A percentile compares a stretch with the other conserved stretches of the same genome.
Conservation (phyloP, 1,140 invertebrate genomes). For the Pseudomyrmex dendroicus region DNA sequence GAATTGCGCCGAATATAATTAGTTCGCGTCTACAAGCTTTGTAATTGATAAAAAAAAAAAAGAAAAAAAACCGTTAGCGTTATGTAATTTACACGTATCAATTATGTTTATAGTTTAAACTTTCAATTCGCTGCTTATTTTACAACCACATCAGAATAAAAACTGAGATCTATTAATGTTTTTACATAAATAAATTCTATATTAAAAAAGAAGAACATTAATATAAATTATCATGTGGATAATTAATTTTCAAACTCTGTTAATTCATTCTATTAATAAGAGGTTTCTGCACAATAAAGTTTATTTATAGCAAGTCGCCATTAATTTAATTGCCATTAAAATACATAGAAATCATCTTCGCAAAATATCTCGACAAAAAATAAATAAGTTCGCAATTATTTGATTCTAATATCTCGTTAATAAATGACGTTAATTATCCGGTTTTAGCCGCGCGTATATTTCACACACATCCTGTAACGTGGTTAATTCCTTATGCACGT, state of each 20-base stretch:
- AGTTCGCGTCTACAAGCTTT: not conserved
- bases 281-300: not conserved
- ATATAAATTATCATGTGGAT: no score
- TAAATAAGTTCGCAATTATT: not conserved
- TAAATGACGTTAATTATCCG: slow-evolving; percentile 6
- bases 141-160: no score
- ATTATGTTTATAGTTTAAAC: no score
- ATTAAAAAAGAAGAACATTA: no score
- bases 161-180: no score
- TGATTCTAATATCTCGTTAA: slow-evolving; percentile 13
- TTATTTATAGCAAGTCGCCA: no score
- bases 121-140: no score
- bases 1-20: not conserved
- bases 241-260: no score
- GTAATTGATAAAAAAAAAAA: not conserved
- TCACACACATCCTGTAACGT: slow-evolving; percentile 51
- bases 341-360: not conserved
- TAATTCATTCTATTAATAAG: not conserved
- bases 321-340: not conserved
- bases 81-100: no score
- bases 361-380: not conserved
- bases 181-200: no score
- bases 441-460: not conserved
- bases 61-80: not conserved
- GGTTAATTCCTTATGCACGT: slow-evolving; percentile 71